phyloP scores from a whole-genome alignment of 2,888 invertebrate genomes.

The Heliconius hortense region DNA sequence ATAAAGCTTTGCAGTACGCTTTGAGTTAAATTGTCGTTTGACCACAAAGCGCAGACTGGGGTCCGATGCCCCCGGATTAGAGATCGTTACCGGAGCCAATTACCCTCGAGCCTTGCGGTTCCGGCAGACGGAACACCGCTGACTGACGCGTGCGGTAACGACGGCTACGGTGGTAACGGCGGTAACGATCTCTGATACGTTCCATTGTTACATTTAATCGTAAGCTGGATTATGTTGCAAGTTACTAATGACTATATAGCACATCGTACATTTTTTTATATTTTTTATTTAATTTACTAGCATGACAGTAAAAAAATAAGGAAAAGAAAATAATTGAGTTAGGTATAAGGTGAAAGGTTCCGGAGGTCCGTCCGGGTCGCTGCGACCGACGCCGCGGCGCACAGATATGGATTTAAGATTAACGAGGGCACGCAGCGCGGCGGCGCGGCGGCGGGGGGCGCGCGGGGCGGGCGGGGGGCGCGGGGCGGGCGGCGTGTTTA shows the following conservation, averaged over 20 bases:
- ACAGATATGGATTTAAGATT: conserved; percentile 76
- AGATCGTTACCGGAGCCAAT: conserved; percentile 45
- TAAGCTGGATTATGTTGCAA: conserved; percentile 1
- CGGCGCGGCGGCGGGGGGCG: conserved; percentile 71
- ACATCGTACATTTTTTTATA: neutral
- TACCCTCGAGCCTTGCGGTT: conserved; percentile 42
- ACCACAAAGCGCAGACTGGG: conserved; percentile 52
- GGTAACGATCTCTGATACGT: conserved; percentile 29
- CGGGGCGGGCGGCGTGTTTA: conserved; percentile 86
- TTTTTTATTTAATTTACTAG: neutral
- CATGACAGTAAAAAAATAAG: neutral
- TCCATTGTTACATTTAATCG: conserved; percentile 21
- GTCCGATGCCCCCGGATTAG: conserved; percentile 43
- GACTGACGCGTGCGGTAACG: conserved; percentile 23
- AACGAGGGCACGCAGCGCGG: conserved; percentile 74
- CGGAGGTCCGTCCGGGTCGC: conserved; percentile 46
- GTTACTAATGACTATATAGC: neutral
- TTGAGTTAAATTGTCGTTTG: conserved; percentile 45
- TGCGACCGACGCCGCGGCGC: conserved; percentile 56
- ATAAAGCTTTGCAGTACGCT: conserved; percentile 35
- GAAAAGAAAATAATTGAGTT: conserved; percentile 10
- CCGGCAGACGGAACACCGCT: conserved; percentile 37
- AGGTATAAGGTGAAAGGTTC: conserved; percentile 30
- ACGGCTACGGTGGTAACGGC: neutral
- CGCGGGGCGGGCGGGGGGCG: conserved; percentile 84